Base-by-base conservation (phyloP, 1,140 invertebrate species). In the Aphelinus certus region DNA sequence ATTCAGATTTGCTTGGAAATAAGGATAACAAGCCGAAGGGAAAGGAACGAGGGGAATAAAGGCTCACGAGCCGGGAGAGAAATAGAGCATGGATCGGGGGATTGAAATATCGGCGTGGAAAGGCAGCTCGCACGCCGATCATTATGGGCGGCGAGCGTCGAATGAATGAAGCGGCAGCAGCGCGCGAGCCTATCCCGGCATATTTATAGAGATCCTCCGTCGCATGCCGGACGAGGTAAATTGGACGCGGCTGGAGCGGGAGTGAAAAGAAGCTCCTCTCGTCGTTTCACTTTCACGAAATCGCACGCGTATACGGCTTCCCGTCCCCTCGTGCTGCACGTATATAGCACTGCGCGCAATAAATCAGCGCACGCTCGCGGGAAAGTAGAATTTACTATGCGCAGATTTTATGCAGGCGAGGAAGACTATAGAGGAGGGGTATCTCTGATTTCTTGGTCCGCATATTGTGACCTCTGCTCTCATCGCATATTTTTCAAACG, bases 141-240 rank as follows among this genome's bases (percentile, higher is more conserved):
- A 63, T 47, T 47, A 46, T 46, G 61, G 61, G 42, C 46, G n/a
- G 10, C 46, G 61, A n/a, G 7, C 26, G 61, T 7, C 46, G 61
- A 63, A 63, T 46, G 61, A 63, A 63, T 63, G 61, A 63, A 63
- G 48, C 43, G 7, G 48, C 48, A 43, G 45, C 9, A 48, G 46
- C 26, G 26, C 26, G 26, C 26, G 26, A 26, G 26, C 26, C 26
- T 26, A 26, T n/a, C 10, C 2, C 63, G 63, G 63, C 63, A 65
- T 65, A 65, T 65, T 65, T 65, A 65, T 65, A 48, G 63, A 65
- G 63, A 65, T 65, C 61, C 58, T 60, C 58, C 26, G 58, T 43
- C 58, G 58, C 58, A 43, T 60, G 42, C 46, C n/a, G 48, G 10
- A 46, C 4, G 10, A 48, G 46, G 63, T 65, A 65, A 65, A 65